A percentile compares a stretch with the other conserved stretches of the same genome.
Conservation (phyloP, 2,797 vertebrate species). For the Triplophysa yarkandensis region DNA sequence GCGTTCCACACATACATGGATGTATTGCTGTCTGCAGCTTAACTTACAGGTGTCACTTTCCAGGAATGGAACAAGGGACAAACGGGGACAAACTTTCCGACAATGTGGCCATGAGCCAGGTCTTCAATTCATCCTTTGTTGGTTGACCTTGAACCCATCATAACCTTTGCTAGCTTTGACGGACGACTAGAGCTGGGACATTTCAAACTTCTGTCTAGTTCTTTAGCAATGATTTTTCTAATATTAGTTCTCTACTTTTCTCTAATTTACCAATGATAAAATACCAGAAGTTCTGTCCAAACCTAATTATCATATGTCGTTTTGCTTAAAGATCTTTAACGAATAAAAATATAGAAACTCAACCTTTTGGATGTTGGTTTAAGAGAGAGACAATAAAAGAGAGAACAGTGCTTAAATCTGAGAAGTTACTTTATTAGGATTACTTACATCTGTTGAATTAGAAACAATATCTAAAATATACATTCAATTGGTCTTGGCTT, state of each 20-base stretch:
- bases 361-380: neutral
- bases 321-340: neutral
- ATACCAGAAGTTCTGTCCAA: neutral
- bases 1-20: constrained; percentile 35
- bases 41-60: constrained; percentile 47
- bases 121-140: constrained; percentile 39
- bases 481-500: neutral
- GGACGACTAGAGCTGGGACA: constrained; percentile 11
- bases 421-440: constrained; percentile 17
- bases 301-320: neutral
- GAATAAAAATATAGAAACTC: neutral
- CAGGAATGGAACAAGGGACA: constrained; percentile 58
- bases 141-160: constrained; percentile 37
- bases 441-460: neutral
- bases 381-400: neutral
- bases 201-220: neutral
- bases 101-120: constrained; percentile 48
- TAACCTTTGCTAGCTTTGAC: constrained; percentile 36
- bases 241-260: no score
- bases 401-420: neutral
- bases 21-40: constrained; percentile 8
- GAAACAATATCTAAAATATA: neutral
- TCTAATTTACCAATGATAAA: neutral
- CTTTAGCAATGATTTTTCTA: neutral
- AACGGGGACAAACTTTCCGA: constrained; percentile 54